A percentile compares a stretch with the other conserved stretches of the same genome.
phyloP scores from a whole-genome alignment of 2,113 vertebrate genomes.

The Syngnathus floridae region DNA sequence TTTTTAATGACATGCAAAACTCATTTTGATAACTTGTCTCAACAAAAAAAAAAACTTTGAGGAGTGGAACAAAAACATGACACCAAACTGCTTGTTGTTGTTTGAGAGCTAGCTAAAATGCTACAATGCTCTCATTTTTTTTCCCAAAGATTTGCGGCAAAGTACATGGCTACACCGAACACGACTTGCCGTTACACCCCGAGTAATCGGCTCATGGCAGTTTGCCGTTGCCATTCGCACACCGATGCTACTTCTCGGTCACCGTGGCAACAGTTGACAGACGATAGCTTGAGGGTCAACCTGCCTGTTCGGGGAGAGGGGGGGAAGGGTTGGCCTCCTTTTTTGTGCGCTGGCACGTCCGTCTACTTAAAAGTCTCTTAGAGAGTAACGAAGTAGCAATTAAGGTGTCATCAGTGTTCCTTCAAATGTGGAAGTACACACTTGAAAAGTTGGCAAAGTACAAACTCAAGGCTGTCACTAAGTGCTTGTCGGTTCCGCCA shows the following conservation, averaged over 20 bases:
- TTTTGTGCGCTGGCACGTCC: too few species aligned
- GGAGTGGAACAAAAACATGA: neutral
- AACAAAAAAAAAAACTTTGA: too few species aligned
- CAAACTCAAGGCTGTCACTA: constrained; percentile 12
- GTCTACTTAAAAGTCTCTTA: too few species aligned
- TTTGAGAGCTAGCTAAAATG: neutral
- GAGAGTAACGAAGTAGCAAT: too few species aligned
- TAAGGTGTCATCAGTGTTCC: too few species aligned
- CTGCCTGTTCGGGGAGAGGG: neutral
- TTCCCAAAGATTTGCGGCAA: too few species aligned
- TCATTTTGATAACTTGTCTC: too few species aligned
- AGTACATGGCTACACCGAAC: too few species aligned
- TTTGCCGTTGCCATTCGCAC: constrained; percentile 41
- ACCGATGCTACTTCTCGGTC: constrained; percentile 21
- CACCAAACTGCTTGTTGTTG: neutral
- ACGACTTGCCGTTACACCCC: too few species aligned
- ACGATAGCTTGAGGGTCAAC: constrained; percentile 14
- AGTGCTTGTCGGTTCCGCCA: constrained; percentile 27
- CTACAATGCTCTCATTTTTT: neutral
- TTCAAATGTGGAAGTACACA: neutral
- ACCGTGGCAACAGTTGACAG: constrained; percentile 16
- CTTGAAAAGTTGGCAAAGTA: constrained; percentile 1
- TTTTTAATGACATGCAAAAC: too few species aligned
- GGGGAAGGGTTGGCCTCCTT: neutral
- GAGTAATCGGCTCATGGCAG: constrained; percentile 15